Percentiles rank a stretch among this genome's conserved stretches.
phyloP scores from a whole-genome alignment of 2,888 invertebrate species.

The Cephus nigrinus region DNA sequence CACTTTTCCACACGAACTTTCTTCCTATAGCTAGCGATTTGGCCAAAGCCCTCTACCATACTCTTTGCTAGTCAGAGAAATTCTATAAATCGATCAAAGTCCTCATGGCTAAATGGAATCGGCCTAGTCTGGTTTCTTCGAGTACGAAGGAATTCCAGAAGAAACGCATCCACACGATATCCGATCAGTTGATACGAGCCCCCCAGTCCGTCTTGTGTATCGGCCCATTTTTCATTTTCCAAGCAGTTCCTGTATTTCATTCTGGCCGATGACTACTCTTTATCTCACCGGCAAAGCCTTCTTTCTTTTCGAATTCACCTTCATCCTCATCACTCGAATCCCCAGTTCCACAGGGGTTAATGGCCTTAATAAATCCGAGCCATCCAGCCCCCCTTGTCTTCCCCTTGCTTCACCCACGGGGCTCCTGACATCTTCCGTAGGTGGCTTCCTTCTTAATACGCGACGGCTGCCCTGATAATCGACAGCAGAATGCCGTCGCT shows the following conservation, averaged over 20 bases:
- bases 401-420: not conserved
- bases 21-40: not conserved
- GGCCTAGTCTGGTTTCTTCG: no score
- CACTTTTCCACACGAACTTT: not conserved
- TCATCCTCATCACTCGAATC: not conserved
- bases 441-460: not conserved
- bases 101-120: no score
- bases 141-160: not conserved
- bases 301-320: not conserved
- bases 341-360: not conserved
- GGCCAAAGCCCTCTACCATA: not conserved
- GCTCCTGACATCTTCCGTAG: not conserved
- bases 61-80: no score
- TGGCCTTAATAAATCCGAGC: not conserved
- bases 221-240: conserved; percentile 17
- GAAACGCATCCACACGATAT: conserved; percentile 5
- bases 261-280: not conserved
- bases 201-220: conserved; percentile 10
- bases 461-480: not conserved
- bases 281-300: not conserved
- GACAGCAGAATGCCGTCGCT: not conserved
- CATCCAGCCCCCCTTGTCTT: not conserved
- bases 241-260: not conserved
- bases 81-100: no score
- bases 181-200: conserved; percentile 17